These are phyloP conservation scores for Acomys russatus DNA, from an alignment of 2,797 vertebrate genomes.

Conservation along the genomic window DNA sequence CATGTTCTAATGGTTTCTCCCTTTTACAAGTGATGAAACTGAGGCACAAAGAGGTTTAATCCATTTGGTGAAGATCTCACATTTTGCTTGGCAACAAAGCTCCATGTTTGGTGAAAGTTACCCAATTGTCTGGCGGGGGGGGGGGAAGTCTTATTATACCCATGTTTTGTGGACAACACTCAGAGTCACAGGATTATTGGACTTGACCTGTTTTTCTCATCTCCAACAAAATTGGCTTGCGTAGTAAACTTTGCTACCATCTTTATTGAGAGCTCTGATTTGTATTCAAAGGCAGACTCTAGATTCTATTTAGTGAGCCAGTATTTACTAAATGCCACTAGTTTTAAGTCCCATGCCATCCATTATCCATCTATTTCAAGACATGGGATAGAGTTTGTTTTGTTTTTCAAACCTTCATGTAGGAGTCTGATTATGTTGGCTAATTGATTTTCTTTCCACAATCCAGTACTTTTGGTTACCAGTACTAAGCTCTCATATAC, in stretches of 20 bases:
- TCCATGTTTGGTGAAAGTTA: background rate
- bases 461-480: background rate
- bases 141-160: background rate
- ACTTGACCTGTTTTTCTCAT: background rate
- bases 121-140: background rate
- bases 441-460: conserved; percentile 41
- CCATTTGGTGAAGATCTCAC: conserved; percentile 11
- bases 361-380: background rate
- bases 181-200: background rate
- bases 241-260: background rate
- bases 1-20: background rate
- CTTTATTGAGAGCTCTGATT: background rate
- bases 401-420: background rate
- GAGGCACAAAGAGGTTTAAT: conserved; percentile 43
- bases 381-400: background rate
- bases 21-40: conserved; percentile 41
- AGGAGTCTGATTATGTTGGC: background rate
- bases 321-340: background rate
- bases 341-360: background rate
- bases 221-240: background rate
- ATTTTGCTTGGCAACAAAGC: background rate
- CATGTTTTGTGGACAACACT: background rate
- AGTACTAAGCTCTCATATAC: background rate
- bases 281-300: background rate
- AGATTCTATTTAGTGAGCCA: conserved; percentile 26